Conservation (phyloP, 2,113 vertebrate genomes). For the Anoura caudifer region DNA sequence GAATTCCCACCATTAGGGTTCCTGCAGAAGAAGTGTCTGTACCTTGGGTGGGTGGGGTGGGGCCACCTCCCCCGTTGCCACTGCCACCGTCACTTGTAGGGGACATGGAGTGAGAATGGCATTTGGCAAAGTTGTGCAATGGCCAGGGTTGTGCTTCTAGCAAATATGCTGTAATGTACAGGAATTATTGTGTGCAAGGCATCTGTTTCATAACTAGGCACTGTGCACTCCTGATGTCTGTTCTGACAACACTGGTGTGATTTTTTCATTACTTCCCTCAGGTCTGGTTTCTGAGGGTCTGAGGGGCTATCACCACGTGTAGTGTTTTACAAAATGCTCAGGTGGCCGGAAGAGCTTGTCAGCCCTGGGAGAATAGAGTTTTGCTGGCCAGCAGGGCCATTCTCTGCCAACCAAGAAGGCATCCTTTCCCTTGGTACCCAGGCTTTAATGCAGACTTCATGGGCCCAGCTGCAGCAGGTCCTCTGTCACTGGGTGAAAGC, state of each 20-base stretch:
- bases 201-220: slow-evolving; percentile 57
- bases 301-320: slow-evolving; percentile 20
- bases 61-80: neutral
- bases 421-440: neutral
- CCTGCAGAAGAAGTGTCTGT: slow-evolving; percentile 60
- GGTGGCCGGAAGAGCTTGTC: slow-evolving; percentile 33
- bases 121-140: slow-evolving; percentile 35
- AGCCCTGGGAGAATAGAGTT: neutral
- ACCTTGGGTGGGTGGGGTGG: slow-evolving; percentile 57
- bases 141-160: slow-evolving; percentile 71
- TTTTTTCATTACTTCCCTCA: slow-evolving; percentile 71
- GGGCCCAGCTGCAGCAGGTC: neutral
- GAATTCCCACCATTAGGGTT: slow-evolving; percentile 60
- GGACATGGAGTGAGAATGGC: slow-evolving; percentile 46
- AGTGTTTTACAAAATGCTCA: slow-evolving; percentile 38
- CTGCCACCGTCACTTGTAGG: slow-evolving; percentile 47
- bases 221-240: slow-evolving; percentile 19
- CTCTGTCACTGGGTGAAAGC: slow-evolving; percentile 27
- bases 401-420: slow-evolving; percentile 20
- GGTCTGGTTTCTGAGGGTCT: slow-evolving; percentile 62
- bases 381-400: neutral
- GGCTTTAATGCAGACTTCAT: neutral
- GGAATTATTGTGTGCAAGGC: slow-evolving; percentile 24
- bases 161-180: neutral
- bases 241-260: slow-evolving; percentile 29